phyloP scores from a whole-genome alignment of 1,140 invertebrate species.

The Ips nitidus region DNA sequence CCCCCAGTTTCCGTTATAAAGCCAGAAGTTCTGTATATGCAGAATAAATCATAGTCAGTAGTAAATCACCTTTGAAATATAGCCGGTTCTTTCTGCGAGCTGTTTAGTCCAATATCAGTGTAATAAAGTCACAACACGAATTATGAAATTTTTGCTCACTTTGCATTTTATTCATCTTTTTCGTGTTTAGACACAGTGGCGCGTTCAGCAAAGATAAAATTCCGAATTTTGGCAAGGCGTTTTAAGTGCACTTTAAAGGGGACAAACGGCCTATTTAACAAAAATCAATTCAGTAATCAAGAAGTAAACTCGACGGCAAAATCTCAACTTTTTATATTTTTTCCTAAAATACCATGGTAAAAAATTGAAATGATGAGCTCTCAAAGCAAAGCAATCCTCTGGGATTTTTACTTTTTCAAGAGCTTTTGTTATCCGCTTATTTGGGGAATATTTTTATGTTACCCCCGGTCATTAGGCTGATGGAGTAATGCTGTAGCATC shows the following conservation, averaged over 20 bases:
- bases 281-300: too few species aligned
- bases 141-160: constrained; percentile 40
- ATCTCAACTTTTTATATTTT: too few species aligned
- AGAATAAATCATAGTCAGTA: constrained; percentile 49
- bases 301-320: too few species aligned
- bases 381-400: constrained; percentile 14
- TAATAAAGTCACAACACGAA: constrained; percentile 45
- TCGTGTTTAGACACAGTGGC: constrained; percentile 10
- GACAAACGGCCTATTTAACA: too few species aligned
- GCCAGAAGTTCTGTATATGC: constrained; percentile 40
- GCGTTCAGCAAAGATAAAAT: constrained; percentile 10
- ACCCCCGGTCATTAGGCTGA: not conserved
- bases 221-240: not conserved
- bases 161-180: constrained; percentile 38
- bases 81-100: constrained; percentile 44
- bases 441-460: constrained; percentile 14
- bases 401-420: constrained; percentile 14
- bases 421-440: constrained; percentile 14
- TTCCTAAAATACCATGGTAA: not conserved
- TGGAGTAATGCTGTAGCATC: constrained; percentile 8
- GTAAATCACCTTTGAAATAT: constrained; percentile 49
- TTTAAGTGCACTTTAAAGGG: not conserved
- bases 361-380: constrained; percentile 2
- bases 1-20: constrained; percentile 21
- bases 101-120: constrained; percentile 43